phyloP scores from a whole-genome alignment of 2,888 invertebrate genomes.

The Cheilosia impressa region DNA sequence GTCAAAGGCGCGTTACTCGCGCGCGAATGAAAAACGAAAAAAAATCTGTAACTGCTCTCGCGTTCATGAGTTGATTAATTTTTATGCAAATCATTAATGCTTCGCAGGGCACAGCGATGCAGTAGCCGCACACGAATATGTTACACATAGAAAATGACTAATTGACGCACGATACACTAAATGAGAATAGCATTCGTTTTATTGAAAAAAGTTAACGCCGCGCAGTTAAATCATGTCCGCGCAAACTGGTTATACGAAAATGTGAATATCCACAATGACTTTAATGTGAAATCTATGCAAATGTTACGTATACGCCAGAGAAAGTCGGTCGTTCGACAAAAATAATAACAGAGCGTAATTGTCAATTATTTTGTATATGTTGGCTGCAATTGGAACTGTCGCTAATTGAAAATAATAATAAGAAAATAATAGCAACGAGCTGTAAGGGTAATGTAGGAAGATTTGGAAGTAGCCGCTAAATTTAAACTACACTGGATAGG shows the following conservation, averaged over 20 bases:
- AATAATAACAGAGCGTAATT: background rate
- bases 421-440: no score
- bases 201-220: slow-evolving; percentile 35
- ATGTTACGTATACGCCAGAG: slow-evolving; percentile 23
- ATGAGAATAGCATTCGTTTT: slow-evolving; percentile 44
- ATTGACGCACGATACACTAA: slow-evolving; percentile 43
- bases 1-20: slow-evolving; percentile 7
- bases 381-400: no score
- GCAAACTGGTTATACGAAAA: slow-evolving; percentile 55
- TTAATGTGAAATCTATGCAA: slow-evolving; percentile 14
- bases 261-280: slow-evolving; percentile 23
- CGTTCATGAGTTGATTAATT: slow-evolving; percentile 67
- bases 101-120: background rate
- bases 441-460: no score
- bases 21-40: slow-evolving; percentile 12
- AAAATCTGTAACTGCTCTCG: slow-evolving; percentile 5
- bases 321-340: background rate
- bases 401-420: no score
- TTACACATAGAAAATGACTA: slow-evolving; percentile 44
- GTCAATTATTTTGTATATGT: background rate
- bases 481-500: no score
- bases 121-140: background rate
- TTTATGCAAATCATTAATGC: slow-evolving; percentile 66
- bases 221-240: slow-evolving; percentile 40
- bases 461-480: no score